phyloP scores from a whole-genome alignment of 1,140 invertebrate genomes.

The Aphelinus atriplicis region DNA sequence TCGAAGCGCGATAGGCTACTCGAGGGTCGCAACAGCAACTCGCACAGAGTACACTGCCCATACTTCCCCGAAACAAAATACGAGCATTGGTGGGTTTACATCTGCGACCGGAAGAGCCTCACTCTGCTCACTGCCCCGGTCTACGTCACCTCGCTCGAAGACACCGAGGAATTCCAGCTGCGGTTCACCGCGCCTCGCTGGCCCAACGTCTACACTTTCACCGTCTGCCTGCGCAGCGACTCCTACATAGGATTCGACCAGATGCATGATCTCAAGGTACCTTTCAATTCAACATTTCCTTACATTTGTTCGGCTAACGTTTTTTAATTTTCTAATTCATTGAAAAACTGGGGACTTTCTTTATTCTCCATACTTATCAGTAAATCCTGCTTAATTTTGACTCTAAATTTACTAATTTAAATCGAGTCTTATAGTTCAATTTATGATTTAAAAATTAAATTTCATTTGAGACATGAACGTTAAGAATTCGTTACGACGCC shows the following conservation, averaged over 20 bases:
- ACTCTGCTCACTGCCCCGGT: constrained; percentile 90
- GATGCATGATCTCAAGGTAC: constrained; percentile 87
- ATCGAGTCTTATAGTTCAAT: no score
- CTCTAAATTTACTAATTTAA: no score
- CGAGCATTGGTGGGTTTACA: constrained; percentile 99
- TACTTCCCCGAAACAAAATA: constrained; percentile 95
- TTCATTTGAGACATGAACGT: no score
- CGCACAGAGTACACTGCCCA: constrained; percentile 96
- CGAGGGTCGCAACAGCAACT: constrained; percentile 93
- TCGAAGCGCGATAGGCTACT: constrained; percentile 86
- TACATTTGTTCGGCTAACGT: neutral
- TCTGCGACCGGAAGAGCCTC: constrained; percentile 92
- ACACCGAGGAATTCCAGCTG: constrained; percentile 87
- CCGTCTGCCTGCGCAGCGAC: constrained; percentile 90
- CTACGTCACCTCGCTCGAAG: constrained; percentile 86
- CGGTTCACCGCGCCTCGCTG: constrained; percentile 92
- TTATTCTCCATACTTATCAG: neutral
- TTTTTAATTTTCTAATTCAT: neutral
- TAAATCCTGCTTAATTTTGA: neutral
- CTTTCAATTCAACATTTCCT: neutral
- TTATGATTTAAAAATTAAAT: no score
- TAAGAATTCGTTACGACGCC: no score
- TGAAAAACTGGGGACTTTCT: neutral
- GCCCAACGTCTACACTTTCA: constrained; percentile 92
- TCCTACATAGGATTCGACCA: constrained; percentile 95